phyloP scores from a whole-genome alignment of 2,797 vertebrate genomes.

The Sebastes oblongus region DNA sequence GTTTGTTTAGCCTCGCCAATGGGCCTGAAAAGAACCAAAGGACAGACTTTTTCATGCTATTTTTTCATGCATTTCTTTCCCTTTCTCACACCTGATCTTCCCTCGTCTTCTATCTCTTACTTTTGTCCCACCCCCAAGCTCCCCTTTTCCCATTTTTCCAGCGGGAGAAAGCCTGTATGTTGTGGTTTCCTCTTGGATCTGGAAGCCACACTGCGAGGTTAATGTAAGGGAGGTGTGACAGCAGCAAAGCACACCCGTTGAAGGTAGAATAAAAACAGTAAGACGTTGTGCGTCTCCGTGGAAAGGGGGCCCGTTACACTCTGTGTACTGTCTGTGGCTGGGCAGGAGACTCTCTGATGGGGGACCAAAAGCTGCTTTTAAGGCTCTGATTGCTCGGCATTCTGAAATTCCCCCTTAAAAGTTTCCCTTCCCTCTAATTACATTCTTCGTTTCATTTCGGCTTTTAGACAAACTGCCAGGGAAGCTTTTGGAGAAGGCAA shows the following conservation, averaged over 20 bases:
- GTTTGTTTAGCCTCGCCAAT: conserved; percentile 81
- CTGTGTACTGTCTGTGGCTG: conserved; percentile 66
- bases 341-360: conserved; percentile 71
- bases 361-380: conserved; percentile 74
- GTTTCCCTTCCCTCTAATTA: conserved; percentile 80
- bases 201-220: conserved; percentile 53
- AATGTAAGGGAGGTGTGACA: conserved; percentile 68
- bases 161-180: conserved; percentile 46
- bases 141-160: conserved; percentile 43
- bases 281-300: conserved; percentile 33
- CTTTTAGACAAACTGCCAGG: conserved; percentile 78
- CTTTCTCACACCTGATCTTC: conserved; percentile 63
- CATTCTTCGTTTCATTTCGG: conserved; percentile 78
- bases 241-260: conserved; percentile 49
- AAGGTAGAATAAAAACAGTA: conserved; percentile 58
- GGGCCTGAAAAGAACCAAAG: conserved; percentile 71
- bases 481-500: conserved; percentile 70
- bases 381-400: conserved; percentile 76
- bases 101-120: conserved; percentile 36
- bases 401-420: conserved; percentile 78
- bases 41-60: conserved; percentile 62
- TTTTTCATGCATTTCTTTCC: conserved; percentile 54
- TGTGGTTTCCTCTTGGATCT: conserved; percentile 64
- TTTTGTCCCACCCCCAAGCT: conserved; percentile 36
- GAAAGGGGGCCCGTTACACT: conserved; percentile 46